A percentile compares a stretch with the other conserved stretches of the same genome.
phyloP scores from a whole-genome alignment of 2,797 vertebrate genomes.

The Scomberomorus guttatus region DNA sequence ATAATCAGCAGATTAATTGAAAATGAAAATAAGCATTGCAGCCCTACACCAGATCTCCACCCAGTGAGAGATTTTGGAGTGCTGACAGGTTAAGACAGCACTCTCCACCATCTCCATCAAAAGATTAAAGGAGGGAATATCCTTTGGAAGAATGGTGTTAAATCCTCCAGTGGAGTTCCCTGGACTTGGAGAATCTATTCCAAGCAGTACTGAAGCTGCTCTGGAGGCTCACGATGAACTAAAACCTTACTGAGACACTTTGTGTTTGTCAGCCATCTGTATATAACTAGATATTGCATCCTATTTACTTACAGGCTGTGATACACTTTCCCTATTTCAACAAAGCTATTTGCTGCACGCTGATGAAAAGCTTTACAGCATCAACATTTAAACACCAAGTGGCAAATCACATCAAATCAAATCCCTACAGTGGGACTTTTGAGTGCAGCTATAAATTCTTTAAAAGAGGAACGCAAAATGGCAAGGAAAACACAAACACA shows the following conservation, averaged over 20 bases:
- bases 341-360: neutral
- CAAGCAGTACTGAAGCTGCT: slow-evolving; percentile 2
- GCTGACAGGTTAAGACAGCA: neutral
- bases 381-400: slow-evolving; percentile 39
- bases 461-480: neutral
- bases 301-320: neutral
- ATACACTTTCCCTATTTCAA: neutral
- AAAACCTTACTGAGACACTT: neutral
- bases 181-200: neutral
- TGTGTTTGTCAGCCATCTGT: neutral
- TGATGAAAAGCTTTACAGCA: slow-evolving; percentile 16
- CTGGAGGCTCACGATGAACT: neutral
- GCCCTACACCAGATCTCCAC: too few relatives aligned
- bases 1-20: neutral
- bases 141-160: too few relatives aligned
- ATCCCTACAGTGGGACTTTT: slow-evolving; percentile 6
- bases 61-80: neutral
- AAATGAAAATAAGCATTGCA: neutral
- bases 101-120: neutral
- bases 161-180: too few relatives aligned
- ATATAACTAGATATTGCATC: neutral
- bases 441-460: slow-evolving; percentile 22
- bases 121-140: neutral
- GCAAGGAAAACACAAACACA: slow-evolving; percentile 1
- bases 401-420: slow-evolving; percentile 43